phyloP scores from a whole-genome alignment of 2,888 invertebrate species.

The Coelopa pilipes region DNA sequence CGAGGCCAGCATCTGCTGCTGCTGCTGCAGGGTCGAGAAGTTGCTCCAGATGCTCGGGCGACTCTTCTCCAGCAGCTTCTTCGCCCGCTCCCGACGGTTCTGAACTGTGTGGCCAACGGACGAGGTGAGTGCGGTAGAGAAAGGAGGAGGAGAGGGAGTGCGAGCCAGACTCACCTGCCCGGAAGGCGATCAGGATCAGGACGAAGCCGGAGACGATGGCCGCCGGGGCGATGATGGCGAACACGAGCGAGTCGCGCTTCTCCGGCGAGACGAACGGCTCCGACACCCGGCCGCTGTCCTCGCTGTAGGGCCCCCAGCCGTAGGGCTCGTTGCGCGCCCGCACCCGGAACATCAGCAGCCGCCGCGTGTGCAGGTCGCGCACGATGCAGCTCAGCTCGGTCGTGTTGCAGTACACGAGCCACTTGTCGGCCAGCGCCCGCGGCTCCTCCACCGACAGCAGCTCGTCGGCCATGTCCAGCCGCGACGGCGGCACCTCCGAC shows the following conservation, averaged over 20 bases:
- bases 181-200: constrained; percentile 55
- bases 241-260: constrained; percentile 68
- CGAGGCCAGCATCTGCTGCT: constrained; percentile 71
- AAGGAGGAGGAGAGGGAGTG: not conserved
- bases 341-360: constrained; percentile 78
- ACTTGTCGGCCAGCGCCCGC: constrained; percentile 68
- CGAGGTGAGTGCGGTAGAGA: too few relatives aligned
- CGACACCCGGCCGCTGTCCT: constrained; percentile 70
- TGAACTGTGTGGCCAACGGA: constrained; percentile 69
- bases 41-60: constrained; percentile 78
- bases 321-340: constrained; percentile 78
- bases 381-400: constrained; percentile 86
- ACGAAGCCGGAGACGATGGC: constrained; percentile 65
- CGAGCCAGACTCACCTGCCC: constrained; percentile 53
- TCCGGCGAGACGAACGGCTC: constrained; percentile 63
- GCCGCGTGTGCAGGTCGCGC: constrained; percentile 71
- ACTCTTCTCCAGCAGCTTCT: constrained; percentile 73
- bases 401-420: constrained; percentile 80
- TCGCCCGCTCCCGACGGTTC: constrained; percentile 74
- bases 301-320: constrained; percentile 85
- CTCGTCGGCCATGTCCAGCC: too few relatives aligned
- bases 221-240: constrained; percentile 74
- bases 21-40: constrained; percentile 82
- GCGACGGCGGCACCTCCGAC: constrained; percentile 59
- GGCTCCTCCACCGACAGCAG: constrained; percentile 70